Conservation (phyloP, 2,888 invertebrate species). For the Rhabditoides inermis region DNA sequence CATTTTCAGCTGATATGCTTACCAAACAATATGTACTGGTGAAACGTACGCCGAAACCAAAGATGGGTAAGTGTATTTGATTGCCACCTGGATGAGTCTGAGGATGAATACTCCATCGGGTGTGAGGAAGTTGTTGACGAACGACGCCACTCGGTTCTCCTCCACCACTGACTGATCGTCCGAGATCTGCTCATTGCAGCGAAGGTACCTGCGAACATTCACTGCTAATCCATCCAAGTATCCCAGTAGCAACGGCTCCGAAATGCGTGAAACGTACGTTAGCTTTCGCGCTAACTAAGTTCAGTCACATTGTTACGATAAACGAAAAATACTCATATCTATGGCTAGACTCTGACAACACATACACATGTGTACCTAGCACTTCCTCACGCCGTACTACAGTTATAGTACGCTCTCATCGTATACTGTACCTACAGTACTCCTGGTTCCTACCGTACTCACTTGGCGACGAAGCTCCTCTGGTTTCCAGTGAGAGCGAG, state of each 20-base stretch:
- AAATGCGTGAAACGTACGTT: too few species aligned
- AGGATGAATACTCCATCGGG: slow-evolving; percentile 49
- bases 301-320: too few species aligned
- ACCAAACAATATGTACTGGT: neutral
- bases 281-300: too few species aligned
- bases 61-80: too few species aligned
- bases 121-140: slow-evolving; percentile 38
- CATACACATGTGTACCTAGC: too few species aligned
- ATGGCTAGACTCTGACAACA: too few species aligned
- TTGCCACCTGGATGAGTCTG: slow-evolving; percentile 40
- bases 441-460: slow-evolving; percentile 19
- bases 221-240: neutral
- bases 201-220: slow-evolving; percentile 7
- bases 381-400: too few species aligned
- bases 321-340: too few species aligned
- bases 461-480: slow-evolving; percentile 34
- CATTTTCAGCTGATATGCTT: too few species aligned
- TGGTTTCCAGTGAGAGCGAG: slow-evolving; percentile 14
- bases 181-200: slow-evolving; percentile 14
- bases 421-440: too few species aligned
- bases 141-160: slow-evolving; percentile 21
- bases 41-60: neutral
- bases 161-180: slow-evolving; percentile 8
- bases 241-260: neutral
- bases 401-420: too few species aligned